These are phyloP conservation scores for Siniperca obscura DNA, from an alignment of 2,797 vertebrate species.

Conservation along the genomic window DNA sequence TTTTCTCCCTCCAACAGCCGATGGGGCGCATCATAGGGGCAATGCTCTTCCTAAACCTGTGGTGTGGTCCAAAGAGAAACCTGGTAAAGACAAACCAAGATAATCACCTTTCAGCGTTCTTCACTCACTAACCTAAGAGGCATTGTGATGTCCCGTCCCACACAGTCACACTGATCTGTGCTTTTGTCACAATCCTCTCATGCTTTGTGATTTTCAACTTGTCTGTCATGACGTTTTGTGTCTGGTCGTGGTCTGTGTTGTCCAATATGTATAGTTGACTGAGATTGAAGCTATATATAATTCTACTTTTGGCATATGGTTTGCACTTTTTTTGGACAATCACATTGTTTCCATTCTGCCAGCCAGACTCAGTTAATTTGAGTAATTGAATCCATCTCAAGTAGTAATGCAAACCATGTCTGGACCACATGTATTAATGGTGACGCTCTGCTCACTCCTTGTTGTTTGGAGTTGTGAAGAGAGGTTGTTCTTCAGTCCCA, in stretches of 20 bases:
- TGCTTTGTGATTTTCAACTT: conserved; percentile 53
- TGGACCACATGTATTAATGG: conserved; percentile 60
- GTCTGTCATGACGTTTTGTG: conserved; percentile 60
- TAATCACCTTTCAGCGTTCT: conserved; percentile 58
- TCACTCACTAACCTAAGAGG: conserved; percentile 69
- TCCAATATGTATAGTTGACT: conserved; percentile 54
- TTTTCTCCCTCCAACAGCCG: conserved; percentile 76
- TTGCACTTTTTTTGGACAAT: conserved; percentile 49
- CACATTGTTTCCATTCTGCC: conserved; percentile 67
- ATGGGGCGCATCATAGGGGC: conserved; percentile 74
- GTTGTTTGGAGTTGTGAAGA: conserved; percentile 57
- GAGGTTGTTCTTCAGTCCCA: conserved; percentile 75
- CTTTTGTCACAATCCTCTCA: conserved; percentile 61
- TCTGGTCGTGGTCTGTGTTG: conserved; percentile 58
- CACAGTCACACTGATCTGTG: conserved; percentile 55
- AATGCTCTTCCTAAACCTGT: conserved; percentile 70
- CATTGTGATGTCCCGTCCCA: conserved; percentile 55
- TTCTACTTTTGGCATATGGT: conserved; percentile 48
- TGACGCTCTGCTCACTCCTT: conserved; percentile 58
- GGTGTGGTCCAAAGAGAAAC: conserved; percentile 71
- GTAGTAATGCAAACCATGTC: conserved; percentile 63
- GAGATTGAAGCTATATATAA: conserved; percentile 70
- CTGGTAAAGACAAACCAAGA: conserved; percentile 80
- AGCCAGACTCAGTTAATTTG: conserved; percentile 63
- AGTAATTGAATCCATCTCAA: conserved; percentile 68